Base-by-base conservation (phyloP, 2,888 invertebrate species). In the Julus scanicus region DNA sequence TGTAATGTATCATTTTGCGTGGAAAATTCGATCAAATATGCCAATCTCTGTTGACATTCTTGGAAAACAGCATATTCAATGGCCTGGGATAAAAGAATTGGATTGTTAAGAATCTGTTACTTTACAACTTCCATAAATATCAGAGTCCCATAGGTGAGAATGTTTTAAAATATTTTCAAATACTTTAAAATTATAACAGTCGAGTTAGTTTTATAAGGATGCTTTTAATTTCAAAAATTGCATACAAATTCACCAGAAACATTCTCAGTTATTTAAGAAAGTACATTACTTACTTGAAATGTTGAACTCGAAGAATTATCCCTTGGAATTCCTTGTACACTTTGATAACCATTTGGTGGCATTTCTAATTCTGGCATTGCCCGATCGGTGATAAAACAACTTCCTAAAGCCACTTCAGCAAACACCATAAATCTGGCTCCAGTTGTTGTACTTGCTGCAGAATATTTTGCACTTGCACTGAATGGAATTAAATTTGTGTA, bases 321-420 rank as follows among this genome's bases (percentile, higher is more conserved):
- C 9, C 17, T 11, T 20, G 49, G 44, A 20, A 49, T 9, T 48
- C 44, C 85, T 48, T 57, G 48, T 63, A 88, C 84, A 37, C 87
- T 87, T 15, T 88, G 9, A 49, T 80, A 88, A 11, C 49, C 84
- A 9, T 88, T n/a, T 15, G 88, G 87, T 49, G 80, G 86, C n/a
- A 13, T 6, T 29, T 9, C 2, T 44, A 83, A 53, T 20, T 87
- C 57, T 9, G 53, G 37, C 39, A 88, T 15, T 17, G 37, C 17
- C 1, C 15, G 37, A 8, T 37, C 15, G 8, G 88, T 86, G 11
- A 17, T 17, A 29, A 49, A 88, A 83, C 53, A 87, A 15, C 87
- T 87, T 48, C 88, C 88, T 20, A 88, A 63, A 40, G 88, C 88
- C 40, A 88, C 88, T 83, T 88, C 83, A 15, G 87, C 88, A 20